Conservation (phyloP, 2,113 vertebrate species). For the Brachyhypopomus gauderio region DNA sequence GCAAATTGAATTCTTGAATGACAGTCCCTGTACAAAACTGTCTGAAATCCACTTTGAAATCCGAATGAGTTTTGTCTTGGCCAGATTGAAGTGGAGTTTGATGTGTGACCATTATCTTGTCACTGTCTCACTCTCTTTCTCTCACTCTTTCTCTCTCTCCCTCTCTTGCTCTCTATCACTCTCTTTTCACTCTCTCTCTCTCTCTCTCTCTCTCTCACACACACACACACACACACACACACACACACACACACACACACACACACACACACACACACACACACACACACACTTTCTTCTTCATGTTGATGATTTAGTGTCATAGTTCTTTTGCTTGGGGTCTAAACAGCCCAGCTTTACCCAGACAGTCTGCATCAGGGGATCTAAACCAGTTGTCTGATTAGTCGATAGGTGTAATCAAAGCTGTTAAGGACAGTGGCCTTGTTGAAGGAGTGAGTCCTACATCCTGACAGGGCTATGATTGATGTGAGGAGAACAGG, state of each 20-base stretch:
- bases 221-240: too few relatives aligned
- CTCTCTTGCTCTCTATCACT: too few relatives aligned
- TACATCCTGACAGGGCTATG: slow-evolving; percentile 13
- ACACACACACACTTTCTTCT: slow-evolving; percentile 16
- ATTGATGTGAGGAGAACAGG: slow-evolving; percentile 23
- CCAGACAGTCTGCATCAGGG: slow-evolving; percentile 15
- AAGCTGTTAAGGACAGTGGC: slow-evolving; percentile 47
- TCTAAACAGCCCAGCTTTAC: not conserved
- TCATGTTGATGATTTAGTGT: slow-evolving; percentile 19
- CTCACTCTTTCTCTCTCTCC: not conserved
- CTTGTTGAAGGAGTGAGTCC: slow-evolving; percentile 44
- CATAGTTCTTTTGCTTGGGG: slow-evolving; percentile 24
- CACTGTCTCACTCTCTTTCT: slow-evolving; percentile 4
- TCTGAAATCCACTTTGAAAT: slow-evolving; percentile 21
- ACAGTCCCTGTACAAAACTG: slow-evolving; percentile 7
- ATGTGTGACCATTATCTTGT: slow-evolving; percentile 30
- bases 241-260: not conserved
- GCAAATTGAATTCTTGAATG: slow-evolving; percentile 28
- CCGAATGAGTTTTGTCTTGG: not conserved
- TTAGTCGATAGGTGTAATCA: slow-evolving; percentile 49
- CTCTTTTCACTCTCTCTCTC: too few relatives aligned
- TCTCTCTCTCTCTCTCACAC: too few relatives aligned
- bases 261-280: not conserved
- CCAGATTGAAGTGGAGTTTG: slow-evolving; percentile 30
- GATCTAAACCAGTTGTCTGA: slow-evolving; percentile 47